Percentiles rank a stretch among this genome's conserved stretches.
Conservation (phyloP, 2,797 vertebrate species). For the Coluber constrictor region DNA sequence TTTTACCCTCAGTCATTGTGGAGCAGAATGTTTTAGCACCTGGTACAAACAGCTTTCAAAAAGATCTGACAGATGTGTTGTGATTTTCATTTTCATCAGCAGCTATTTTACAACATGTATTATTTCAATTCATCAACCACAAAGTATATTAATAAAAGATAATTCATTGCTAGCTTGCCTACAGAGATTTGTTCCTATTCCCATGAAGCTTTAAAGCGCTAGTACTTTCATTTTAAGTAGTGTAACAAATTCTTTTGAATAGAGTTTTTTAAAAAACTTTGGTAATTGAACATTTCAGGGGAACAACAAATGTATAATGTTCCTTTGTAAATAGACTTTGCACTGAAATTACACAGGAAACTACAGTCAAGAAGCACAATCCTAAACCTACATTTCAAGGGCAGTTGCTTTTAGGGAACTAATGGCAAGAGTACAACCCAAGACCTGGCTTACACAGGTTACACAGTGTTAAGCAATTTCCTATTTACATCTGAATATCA, state of each 20-base stretch:
- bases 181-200: background rate
- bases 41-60: background rate
- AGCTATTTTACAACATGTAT: background rate
- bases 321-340: background rate
- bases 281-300: background rate
- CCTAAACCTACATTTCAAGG: background rate
- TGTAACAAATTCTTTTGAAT: background rate
- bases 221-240: background rate
- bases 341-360: background rate
- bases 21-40: too few relatives aligned
- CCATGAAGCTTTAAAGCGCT: background rate
- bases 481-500: background rate
- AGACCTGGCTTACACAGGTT: background rate
- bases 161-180: background rate
- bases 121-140: background rate
- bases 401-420: background rate
- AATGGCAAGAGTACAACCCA: background rate
- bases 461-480: background rate
- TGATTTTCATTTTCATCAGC: background rate
- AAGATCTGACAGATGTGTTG: background rate
- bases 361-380: background rate
- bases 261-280: background rate
- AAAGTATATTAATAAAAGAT: background rate
- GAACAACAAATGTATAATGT: background rate
- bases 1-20: background rate